Evolutionary conservation across 1,140 invertebrate species (phyloP), one percentile per base, ranked within the genome.

Genomic region (Drosophila miranda): DNA sequence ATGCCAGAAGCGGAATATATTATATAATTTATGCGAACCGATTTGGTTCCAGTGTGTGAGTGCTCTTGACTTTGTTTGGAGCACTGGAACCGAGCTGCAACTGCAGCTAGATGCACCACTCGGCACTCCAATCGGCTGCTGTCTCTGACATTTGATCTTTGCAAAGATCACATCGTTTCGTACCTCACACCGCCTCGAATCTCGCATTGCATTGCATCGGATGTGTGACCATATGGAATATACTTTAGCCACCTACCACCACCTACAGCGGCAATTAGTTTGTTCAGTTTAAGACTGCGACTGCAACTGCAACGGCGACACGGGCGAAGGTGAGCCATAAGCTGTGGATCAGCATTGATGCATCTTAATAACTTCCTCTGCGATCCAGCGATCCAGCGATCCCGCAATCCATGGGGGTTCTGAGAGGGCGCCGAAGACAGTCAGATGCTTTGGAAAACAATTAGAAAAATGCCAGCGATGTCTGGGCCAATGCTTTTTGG

Each of bases 101-200:
- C 55, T 67, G 48, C 49, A 28, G 50, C 46, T 55, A 23, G 23
- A 30, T 49, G 49, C 26, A 45, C n/a, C 6, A 50, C 23, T 26
- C 23, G 23, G 34, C 30, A 34, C 9, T 34, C 30, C 34, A 38
- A 11, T 38, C 45, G 30, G 49, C 70, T 14, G 56, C 45, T 74
- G 61, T 69, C 52, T 49, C 58, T 84, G 81, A 84, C 81, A 67
- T 84, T 84, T 84, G 81, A 86, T 84, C 81, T 84, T 83, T 81
- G 51, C 49, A 73, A 80, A 75, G 66, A 83, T 78, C 75, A 60
- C 54, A 62, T 48, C 44, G 62, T 16, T 19, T 5, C 34, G 34
- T 38, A 13, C 11, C 34, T 38, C 14, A 16, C 44, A 16, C 44
- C 44, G 8, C 54, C 62, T 42, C 42, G 61, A 64, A 63, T 50